phyloP scores from a whole-genome alignment of 2,888 invertebrate species.

The Marronus borbonicus region DNA sequence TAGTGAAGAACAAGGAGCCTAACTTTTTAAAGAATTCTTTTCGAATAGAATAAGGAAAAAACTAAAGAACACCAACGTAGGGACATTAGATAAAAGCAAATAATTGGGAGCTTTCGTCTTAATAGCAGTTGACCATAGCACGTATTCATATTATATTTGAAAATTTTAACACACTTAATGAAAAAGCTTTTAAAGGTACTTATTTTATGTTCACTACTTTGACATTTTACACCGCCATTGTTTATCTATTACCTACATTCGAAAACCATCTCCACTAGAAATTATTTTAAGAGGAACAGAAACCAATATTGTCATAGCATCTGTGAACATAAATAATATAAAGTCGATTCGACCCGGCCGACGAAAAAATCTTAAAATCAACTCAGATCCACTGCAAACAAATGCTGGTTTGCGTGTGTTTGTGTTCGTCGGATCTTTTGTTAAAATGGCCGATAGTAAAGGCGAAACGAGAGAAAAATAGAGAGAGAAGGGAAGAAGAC shows the following conservation, averaged over 20 bases:
- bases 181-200: constrained; percentile 44
- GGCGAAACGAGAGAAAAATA: constrained; percentile 1
- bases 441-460: constrained; percentile 39
- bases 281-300: constrained; percentile 43
- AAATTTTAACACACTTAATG: constrained; percentile 42
- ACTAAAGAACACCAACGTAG: neutral
- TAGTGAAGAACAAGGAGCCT: too few species aligned
- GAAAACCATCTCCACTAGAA: constrained; percentile 40
- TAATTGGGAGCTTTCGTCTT: neutral
- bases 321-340: constrained; percentile 48
- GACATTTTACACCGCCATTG: constrained; percentile 44
- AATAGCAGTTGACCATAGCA: neutral
- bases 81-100: constrained; percentile 17
- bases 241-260: constrained; percentile 42
- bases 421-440: constrained; percentile 40
- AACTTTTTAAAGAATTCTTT: too few species aligned
- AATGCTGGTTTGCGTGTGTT: constrained; percentile 33
- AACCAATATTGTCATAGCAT: constrained; percentile 50
- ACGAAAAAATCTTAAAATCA: constrained; percentile 50
- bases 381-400: constrained; percentile 48
- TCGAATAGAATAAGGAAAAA: too few species aligned
- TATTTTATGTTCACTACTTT: constrained; percentile 40
- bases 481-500: neutral
- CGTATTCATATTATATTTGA: constrained; percentile 12
- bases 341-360: constrained; percentile 41